A percentile compares a stretch with the other conserved stretches of the same genome.
These are phyloP conservation scores for Axis porcinus DNA, from an alignment of 2,113 vertebrate genomes.

Conservation along the genomic window DNA sequence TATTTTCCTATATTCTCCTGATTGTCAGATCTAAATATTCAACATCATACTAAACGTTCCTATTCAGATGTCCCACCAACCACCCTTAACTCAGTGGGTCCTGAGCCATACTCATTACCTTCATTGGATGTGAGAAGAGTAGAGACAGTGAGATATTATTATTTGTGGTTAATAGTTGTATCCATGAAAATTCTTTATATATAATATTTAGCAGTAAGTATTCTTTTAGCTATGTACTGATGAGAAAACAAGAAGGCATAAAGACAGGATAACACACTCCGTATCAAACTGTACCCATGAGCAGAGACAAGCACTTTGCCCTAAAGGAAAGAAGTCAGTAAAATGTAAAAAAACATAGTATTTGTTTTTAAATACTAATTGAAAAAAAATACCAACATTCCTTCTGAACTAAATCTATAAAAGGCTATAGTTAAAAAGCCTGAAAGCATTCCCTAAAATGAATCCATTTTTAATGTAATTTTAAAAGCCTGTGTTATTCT, in stretches of 20 bases:
- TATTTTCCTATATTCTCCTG: background rate
- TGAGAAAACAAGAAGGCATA: background rate
- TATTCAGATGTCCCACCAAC: background rate
- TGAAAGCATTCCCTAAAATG: slow-evolving; percentile 46
- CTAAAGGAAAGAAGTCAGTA: background rate
- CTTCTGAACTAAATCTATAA: slow-evolving; percentile 44
- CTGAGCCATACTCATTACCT: background rate
- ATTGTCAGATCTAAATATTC: background rate
- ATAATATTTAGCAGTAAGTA: background rate
- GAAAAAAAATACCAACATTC: slow-evolving; percentile 12
- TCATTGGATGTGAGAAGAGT: background rate
- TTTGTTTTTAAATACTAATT: slow-evolving; percentile 43
- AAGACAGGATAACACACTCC: background rate
- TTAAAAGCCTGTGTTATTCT: slow-evolving; percentile 35
- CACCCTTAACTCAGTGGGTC: background rate
- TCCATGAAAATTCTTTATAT: background rate
- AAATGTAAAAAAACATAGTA: background rate
- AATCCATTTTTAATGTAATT: slow-evolving; percentile 45
- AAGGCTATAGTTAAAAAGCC: slow-evolving; percentile 32
- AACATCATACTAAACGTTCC: background rate
- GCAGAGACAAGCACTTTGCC: background rate
- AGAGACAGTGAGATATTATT: background rate
- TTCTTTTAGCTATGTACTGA: background rate
- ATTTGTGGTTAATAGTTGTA: background rate
- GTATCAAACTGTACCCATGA: background rate